Conservation (phyloP, 2,113 vertebrate genomes). For the Natator depressus region DNA sequence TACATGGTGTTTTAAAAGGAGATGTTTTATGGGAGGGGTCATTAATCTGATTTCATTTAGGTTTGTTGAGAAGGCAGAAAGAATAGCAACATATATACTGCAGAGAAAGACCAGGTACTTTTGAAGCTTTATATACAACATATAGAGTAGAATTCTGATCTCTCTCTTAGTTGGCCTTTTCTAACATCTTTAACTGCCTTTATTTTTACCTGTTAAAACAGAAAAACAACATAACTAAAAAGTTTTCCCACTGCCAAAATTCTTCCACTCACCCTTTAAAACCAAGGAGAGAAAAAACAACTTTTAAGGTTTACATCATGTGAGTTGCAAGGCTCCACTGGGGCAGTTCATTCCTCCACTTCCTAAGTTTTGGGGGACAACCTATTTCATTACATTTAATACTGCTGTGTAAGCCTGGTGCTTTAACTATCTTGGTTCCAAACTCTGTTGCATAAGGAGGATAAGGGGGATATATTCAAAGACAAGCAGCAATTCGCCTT, state of each 20-base stretch:
- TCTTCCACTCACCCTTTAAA: background rate
- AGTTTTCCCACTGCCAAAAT: background rate
- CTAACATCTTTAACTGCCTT: background rate
- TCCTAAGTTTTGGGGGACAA: too few species aligned
- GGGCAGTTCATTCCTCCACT: background rate
- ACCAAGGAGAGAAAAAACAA: background rate
- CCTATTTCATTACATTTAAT: background rate
- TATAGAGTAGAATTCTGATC: background rate
- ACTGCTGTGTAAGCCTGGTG: background rate
- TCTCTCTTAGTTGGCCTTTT: background rate
- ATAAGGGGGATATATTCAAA: background rate
- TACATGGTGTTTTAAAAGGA: conserved; percentile 14
- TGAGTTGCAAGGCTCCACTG: background rate
- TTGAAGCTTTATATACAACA: too few species aligned
- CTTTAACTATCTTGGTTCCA: background rate
- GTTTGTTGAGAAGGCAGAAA: conserved; percentile 34
- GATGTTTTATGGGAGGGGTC: background rate
- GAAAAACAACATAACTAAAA: background rate
- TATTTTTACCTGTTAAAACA: background rate
- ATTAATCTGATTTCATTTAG: background rate
- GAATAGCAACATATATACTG: background rate
- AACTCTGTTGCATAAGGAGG: background rate
- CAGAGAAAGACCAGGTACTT: background rate
- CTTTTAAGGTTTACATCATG: background rate
- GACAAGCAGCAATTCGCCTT: background rate